phyloP scores from a whole-genome alignment of 2,888 invertebrate species.

The Drosophila percnosoma region DNA sequence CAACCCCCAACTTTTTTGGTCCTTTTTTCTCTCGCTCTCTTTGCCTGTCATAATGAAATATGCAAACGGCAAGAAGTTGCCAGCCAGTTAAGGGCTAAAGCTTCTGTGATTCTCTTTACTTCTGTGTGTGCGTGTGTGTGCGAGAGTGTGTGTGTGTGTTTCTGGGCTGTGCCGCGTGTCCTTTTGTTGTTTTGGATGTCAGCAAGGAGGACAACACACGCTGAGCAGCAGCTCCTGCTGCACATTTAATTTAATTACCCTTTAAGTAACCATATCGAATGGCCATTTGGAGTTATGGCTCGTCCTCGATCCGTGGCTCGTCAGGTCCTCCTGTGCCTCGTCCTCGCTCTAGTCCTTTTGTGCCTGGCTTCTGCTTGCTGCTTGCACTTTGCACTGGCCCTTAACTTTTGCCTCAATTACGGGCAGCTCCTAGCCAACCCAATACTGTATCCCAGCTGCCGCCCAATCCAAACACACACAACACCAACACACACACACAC shows the following conservation, averaged over 20 bases:
- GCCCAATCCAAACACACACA: conserved; percentile 12
- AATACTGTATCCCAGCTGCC: conserved; percentile 24
- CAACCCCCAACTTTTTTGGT: conserved; percentile 4
- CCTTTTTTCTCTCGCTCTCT: conserved; percentile 1
- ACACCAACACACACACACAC: not conserved
- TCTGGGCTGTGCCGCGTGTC: conserved; percentile 50
- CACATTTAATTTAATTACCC: conserved; percentile 83
- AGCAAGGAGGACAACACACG: conserved; percentile 58
- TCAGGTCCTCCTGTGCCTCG: conserved; percentile 4
- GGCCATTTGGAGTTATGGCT: conserved; percentile 69
- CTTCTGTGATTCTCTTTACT: conserved; percentile 4
- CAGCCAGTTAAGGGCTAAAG: conserved; percentile 31
- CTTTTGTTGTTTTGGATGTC: conserved; percentile 66
- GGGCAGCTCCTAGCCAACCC: conserved; percentile 17
- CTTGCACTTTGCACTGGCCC: conserved; percentile 50
- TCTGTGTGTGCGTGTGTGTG: not conserved
- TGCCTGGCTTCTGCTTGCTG: conserved; percentile 22
- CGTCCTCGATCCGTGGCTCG: conserved; percentile 14
- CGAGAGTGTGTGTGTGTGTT: not conserved
- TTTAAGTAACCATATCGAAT: conserved; percentile 83
- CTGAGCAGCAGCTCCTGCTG: conserved; percentile 46
- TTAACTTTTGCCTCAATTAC: conserved; percentile 66
- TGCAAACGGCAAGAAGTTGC: conserved; percentile 59
- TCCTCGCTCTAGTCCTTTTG: conserved; percentile 17
- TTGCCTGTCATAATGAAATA: conserved; percentile 74